Evolutionary conservation across 1,140 invertebrate species (phyloP), one percentile per base, ranked within the genome.

Genomic region (Lepidostoma basale): DNA sequence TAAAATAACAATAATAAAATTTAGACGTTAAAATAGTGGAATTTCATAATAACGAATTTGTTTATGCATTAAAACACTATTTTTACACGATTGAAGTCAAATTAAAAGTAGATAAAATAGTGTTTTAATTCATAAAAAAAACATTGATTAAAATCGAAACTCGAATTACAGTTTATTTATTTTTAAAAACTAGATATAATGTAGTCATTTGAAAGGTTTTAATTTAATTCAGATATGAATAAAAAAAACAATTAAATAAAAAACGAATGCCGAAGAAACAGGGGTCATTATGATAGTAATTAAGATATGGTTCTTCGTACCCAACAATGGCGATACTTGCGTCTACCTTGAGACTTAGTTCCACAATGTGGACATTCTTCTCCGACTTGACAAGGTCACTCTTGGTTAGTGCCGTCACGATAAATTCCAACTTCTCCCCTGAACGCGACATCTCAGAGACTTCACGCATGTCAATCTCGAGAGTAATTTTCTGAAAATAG

Each of bases 281-380:
- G 5, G 30, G n/a, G n/a, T n/a, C n/a, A n/a, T n/a, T n/a, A n/a
- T n/a, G n/a, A n/a, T 33, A 33, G 5, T 33, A 6, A 12, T 33
- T 45, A 45, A 45, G 10, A 45, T n/a, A 16, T 5, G 6, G 9
- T 10, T 20, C 3, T 62, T 39, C 28, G 36, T 25, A 82, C 81
- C 80, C 81, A 22, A 67, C 75, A 40, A 84, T 76, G 9, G 58
- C 59, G 39, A 82, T 62, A 44, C 78, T 74, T 3, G 76, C 76
- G 26, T 80, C 78, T 10, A 75, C 63, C 18, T 72, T 66, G 22
- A 80, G 74, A 28, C 75, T 63, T 12, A 83, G 73, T 8, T 54
- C 64, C 4, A 82, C 67, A 22, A 62, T 68, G 6, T 81, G 68
- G 10, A 68, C 6, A 23, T 76, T 77, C 16, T 77, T 65, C 0